phyloP scores from a whole-genome alignment of 1,140 invertebrate genomes.

The Orchestia grillus region DNA sequence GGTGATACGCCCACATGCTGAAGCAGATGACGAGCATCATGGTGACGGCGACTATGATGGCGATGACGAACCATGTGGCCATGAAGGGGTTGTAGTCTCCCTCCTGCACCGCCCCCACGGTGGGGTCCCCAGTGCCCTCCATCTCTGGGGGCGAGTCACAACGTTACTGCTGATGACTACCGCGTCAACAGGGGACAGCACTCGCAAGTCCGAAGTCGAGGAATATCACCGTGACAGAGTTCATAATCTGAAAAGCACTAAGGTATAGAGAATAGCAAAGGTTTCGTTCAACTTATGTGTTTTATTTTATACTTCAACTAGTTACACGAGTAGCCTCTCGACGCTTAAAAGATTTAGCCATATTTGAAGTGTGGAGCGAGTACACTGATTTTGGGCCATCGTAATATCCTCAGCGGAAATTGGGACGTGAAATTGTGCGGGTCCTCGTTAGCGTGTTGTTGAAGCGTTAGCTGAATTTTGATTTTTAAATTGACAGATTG shows the following conservation, averaged over 20 bases:
- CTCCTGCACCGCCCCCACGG: slow-evolving; percentile 61
- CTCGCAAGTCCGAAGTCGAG: background rate
- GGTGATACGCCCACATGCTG: slow-evolving; percentile 67
- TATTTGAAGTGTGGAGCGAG: background rate
- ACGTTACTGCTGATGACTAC: background rate
- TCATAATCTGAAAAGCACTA: background rate
- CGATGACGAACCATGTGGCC: slow-evolving; percentile 67
- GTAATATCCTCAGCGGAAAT: too few relatives aligned
- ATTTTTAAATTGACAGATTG: background rate
- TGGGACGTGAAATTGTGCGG: too few relatives aligned
- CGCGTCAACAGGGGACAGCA: background rate
- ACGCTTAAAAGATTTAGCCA: background rate
- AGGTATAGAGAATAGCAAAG: background rate
- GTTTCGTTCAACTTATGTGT: background rate
- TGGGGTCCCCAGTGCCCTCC: slow-evolving; percentile 61
- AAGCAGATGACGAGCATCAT: slow-evolving; percentile 67
- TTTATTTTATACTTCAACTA: background rate
- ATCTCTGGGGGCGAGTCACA: background rate
- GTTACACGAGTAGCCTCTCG: background rate
- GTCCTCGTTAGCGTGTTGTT: background rate
- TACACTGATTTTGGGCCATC: background rate
- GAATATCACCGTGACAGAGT: background rate
- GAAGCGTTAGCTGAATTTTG: background rate
- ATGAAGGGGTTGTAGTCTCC: slow-evolving; percentile 61
- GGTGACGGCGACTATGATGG: slow-evolving; percentile 66